phyloP scores from a whole-genome alignment of 2,797 vertebrate species.

The Heteromormyrus szaboi region DNA sequence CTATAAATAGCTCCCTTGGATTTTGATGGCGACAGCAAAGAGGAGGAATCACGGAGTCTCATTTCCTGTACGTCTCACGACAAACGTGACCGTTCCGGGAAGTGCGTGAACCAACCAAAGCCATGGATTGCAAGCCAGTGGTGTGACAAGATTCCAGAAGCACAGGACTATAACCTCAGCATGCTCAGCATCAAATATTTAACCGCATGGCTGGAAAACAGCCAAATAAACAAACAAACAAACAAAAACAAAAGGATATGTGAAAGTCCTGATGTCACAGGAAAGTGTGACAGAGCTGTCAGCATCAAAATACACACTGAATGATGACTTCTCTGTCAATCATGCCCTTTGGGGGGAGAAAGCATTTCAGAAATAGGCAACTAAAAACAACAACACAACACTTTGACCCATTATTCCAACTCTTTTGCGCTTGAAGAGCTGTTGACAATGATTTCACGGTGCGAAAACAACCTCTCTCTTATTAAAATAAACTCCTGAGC shows the following conservation, averaged over 20 bases:
- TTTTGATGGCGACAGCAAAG: background rate
- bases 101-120: background rate
- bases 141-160: background rate
- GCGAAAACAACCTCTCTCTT: background rate
- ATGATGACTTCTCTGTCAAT: background rate
- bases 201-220: background rate
- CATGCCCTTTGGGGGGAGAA: background rate
- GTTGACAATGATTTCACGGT: background rate
- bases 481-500: background rate
- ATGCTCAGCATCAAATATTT: background rate
- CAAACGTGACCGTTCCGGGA: background rate
- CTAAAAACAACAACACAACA: background rate
- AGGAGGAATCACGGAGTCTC: background rate
- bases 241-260: background rate
- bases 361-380: background rate
- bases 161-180: background rate
- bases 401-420: constrained; percentile 4
- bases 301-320: background rate
- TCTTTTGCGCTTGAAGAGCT: background rate
- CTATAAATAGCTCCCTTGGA: background rate
- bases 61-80: background rate
- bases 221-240: background rate
- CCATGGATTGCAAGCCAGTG: background rate
- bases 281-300: background rate
- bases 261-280: background rate